phyloP scores from a whole-genome alignment of 2,888 invertebrate species.

The Vesta saturnalis region DNA sequence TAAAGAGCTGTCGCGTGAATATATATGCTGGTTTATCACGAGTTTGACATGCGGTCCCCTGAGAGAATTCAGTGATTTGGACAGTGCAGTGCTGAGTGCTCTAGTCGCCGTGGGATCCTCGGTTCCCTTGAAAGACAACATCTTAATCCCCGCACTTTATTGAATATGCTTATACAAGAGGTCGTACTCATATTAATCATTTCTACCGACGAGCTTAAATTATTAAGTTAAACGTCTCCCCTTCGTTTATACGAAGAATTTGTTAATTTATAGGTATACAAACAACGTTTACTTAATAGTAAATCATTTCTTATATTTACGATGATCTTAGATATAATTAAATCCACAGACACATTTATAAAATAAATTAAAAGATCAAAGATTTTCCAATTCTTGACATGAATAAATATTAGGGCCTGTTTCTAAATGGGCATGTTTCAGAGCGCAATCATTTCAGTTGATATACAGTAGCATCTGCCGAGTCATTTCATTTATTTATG shows the following conservation, averaged over 20 bases:
- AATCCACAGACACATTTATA: constrained; percentile 36
- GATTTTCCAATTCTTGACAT: constrained; percentile 40
- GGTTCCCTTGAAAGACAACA: constrained; percentile 43
- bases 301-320: constrained; percentile 8
- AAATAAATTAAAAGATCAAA: constrained; percentile 43
- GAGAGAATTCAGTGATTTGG: constrained; percentile 59
- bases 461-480: constrained; percentile 42
- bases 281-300: no score
- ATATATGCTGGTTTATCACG: constrained; percentile 56
- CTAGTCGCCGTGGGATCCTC: constrained; percentile 51
- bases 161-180: constrained; percentile 18
- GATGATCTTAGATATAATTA: constrained; percentile 34
- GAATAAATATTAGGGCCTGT: constrained; percentile 41
- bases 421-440: constrained; percentile 41
- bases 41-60: constrained; percentile 54
- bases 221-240: neutral
- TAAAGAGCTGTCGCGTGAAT: constrained; percentile 44
- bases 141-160: constrained; percentile 23
- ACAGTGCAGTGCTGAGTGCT: constrained; percentile 59
- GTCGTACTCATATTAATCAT: constrained; percentile 2
- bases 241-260: constrained; percentile 10
- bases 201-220: neutral
- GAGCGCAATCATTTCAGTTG: constrained; percentile 41
- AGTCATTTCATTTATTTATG: constrained; percentile 43
- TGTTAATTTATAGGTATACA: constrained; percentile 21